Evolutionary conservation across 1,140 invertebrate genomes (phyloP).

Genomic region (Homarus americanus): DNA sequence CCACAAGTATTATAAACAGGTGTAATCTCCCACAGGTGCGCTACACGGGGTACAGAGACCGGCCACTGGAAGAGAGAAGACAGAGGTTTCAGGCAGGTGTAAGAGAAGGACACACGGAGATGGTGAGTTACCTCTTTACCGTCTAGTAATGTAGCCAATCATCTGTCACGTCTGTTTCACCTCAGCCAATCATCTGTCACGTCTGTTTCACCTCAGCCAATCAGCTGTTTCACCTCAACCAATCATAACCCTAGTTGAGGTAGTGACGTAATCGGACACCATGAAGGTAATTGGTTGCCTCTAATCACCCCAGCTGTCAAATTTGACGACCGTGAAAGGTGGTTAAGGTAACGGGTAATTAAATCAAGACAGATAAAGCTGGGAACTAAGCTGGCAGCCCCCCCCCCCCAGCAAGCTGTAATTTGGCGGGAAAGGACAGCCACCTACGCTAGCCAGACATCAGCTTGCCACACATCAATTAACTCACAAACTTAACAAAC

Average conservation of each 20-base stretch:
- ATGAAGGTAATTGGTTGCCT: too few species aligned
- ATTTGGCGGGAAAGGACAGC: background rate
- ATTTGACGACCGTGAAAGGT: background rate
- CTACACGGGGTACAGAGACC: slow-evolving; percentile 95
- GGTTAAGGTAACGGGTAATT: background rate
- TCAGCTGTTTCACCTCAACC: background rate
- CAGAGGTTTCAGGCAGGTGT: slow-evolving; percentile 95
- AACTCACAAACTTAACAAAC: too few species aligned
- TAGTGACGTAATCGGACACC: too few species aligned
- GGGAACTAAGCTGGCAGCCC: background rate
- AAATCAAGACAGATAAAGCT: background rate
- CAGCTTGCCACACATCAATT: background rate
- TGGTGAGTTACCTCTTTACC: slow-evolving; percentile 79
- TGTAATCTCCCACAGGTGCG: slow-evolving; percentile 84
- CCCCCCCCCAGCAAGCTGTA: background rate
- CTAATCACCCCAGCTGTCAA: too few species aligned
- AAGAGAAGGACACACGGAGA: slow-evolving; percentile 94
- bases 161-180: background rate
- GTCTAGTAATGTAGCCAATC: background rate
- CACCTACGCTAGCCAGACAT: background rate
- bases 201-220: background rate
- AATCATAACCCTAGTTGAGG: too few species aligned
- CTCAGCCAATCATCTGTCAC: background rate
- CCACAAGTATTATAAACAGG: too few species aligned
- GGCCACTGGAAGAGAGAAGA: slow-evolving; percentile 94